Conservation (phyloP, 2,113 vertebrate genomes). For the Phalacrocorax pelagicus region DNA sequence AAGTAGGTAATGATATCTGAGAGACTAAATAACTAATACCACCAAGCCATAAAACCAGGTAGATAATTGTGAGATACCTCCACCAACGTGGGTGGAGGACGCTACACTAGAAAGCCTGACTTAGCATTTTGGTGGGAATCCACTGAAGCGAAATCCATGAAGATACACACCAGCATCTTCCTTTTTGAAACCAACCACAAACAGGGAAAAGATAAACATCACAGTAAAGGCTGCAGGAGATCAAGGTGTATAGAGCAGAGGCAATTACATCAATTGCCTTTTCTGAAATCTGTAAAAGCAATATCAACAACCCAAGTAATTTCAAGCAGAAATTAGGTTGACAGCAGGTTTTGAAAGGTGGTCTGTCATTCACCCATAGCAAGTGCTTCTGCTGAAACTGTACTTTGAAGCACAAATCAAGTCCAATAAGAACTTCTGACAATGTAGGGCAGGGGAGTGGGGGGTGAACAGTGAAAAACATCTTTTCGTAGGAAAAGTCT, state of each 20-base stretch:
- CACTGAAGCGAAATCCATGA: neutral
- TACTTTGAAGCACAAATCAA: neutral
- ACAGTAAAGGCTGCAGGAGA: neutral
- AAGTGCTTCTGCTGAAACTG: neutral
- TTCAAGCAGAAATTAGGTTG: neutral
- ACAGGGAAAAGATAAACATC: neutral
- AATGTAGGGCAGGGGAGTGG: accelerated
- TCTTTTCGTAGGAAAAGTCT: neutral
- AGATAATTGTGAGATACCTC: neutral
- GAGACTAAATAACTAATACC: neutral
- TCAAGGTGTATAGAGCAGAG: neutral
- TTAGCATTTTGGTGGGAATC: neutral
- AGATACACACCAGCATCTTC: neutral
- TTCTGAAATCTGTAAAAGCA: neutral
- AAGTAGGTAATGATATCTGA: neutral
- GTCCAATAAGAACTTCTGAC: neutral
- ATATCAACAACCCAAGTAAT: neutral
- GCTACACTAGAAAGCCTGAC: neutral
- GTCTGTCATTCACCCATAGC: neutral
- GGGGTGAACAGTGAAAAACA: neutral
- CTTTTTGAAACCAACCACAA: neutral
- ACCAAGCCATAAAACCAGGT: neutral
- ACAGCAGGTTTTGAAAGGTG: neutral
- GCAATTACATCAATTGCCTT: neutral
- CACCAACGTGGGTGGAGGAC: neutral